phyloP scores from a whole-genome alignment of 2,113 vertebrate genomes.

The Sebastes schlegelii region DNA sequence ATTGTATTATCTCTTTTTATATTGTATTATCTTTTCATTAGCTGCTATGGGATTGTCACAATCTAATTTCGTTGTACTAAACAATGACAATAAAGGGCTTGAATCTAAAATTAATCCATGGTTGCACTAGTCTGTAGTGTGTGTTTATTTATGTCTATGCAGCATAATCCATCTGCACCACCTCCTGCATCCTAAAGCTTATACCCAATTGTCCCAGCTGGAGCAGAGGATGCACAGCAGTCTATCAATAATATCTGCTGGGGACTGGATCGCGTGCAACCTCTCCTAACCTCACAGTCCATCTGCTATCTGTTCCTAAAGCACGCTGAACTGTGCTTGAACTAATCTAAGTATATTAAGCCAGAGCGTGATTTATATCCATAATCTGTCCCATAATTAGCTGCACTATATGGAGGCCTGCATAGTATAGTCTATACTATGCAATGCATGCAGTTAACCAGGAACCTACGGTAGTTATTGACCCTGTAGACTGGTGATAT shows the following conservation, averaged over 20 bases:
- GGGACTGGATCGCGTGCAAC: constrained; percentile 46
- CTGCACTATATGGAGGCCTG: not conserved
- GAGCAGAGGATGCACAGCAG: constrained; percentile 35
- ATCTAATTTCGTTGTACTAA: too few species aligned
- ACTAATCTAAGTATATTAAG: constrained; percentile 46
- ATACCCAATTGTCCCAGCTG: constrained; percentile 34
- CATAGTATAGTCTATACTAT: not conserved
- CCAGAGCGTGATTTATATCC: constrained; percentile 27
- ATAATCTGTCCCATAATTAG: constrained; percentile 48
- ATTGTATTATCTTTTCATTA: too few species aligned
- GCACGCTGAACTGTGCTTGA: constrained; percentile 53
- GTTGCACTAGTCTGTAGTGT: not conserved
- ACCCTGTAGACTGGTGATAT: constrained; percentile 4
- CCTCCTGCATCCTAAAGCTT: constrained; percentile 32
- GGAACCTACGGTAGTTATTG: constrained; percentile 29
- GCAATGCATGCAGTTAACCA: constrained; percentile 26
- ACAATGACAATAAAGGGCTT: too few species aligned
- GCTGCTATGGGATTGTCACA: too few species aligned
- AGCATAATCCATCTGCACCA: constrained; percentile 2
- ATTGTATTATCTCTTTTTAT: too few species aligned
- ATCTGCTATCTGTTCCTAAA: constrained; percentile 46
- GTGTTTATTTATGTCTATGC: constrained; percentile 9
- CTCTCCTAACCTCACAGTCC: constrained; percentile 43
- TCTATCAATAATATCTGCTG: constrained; percentile 45
- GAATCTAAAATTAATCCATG: not conserved